Percentiles rank a stretch among this genome's conserved stretches.
These are phyloP conservation scores for Epicampocera succincta DNA, from an alignment of 2,888 invertebrate genomes.

Conservation along the genomic window DNA sequence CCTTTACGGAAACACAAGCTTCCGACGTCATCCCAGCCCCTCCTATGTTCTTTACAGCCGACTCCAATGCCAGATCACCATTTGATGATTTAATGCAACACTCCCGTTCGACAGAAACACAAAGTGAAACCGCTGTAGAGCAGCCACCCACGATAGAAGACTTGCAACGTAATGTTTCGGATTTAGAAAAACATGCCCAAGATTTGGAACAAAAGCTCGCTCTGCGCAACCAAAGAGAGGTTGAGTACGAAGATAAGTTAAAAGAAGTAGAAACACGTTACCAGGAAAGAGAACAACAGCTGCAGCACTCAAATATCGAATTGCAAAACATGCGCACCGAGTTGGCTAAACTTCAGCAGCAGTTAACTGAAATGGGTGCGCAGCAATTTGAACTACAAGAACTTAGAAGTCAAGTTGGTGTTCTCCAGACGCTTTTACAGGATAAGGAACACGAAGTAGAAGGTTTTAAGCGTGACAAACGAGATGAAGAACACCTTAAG, in stretches of 20 bases:
- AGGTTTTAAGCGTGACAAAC: conserved; percentile 55
- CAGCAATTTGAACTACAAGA: conserved; percentile 37
- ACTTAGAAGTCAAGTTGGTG: conserved; percentile 26
- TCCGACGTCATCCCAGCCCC: conserved; percentile 74
- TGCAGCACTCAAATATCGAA: conserved; percentile 56
- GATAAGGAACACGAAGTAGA: conserved; percentile 60
- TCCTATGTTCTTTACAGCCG: conserved; percentile 77
- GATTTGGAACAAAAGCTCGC: conserved; percentile 80
- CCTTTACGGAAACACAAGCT: conserved; percentile 34
- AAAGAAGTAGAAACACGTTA: conserved; percentile 64
- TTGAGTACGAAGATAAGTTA: conserved; percentile 75
- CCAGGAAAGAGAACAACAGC: conserved; percentile 63
- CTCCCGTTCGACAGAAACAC: conserved; percentile 68
- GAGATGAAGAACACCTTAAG: conserved; percentile 70
- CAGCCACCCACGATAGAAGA: conserved; percentile 82
- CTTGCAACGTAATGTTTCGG: conserved; percentile 79
- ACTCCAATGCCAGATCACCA: conserved; percentile 74
- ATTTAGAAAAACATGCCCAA: conserved; percentile 80
- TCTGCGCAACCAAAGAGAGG: conserved; percentile 75
- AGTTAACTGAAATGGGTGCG: conserved; percentile 11
- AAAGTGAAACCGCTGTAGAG: conserved; percentile 32
- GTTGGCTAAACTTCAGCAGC: conserved; percentile 13
- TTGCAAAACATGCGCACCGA: conserved; percentile 53
- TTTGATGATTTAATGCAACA: conserved; percentile 79
- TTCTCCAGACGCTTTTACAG: conserved; percentile 40